Evolutionary conservation across 1,140 invertebrate species (phyloP).

Genomic region (Zaprionus ghesquierei): DNA sequence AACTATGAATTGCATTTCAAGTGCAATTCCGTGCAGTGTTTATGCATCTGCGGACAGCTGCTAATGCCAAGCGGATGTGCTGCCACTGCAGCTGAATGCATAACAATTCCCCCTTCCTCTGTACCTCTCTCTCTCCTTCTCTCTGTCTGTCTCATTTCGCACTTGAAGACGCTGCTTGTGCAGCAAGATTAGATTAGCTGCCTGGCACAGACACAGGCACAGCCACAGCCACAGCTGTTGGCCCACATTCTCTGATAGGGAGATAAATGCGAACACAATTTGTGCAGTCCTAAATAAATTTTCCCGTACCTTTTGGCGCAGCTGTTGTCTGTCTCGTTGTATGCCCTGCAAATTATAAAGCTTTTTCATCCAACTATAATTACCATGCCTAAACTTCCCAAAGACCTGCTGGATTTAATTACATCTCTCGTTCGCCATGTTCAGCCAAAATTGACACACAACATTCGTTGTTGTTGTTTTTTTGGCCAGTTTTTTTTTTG

Average conservation of each 20-base stretch:
- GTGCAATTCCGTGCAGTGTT: conserved; percentile 38
- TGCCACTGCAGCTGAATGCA: background rate
- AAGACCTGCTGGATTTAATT: conserved; percentile 59
- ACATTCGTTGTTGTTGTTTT: conserved; percentile 36
- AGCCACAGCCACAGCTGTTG: conserved; percentile 30
- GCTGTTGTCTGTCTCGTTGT: background rate
- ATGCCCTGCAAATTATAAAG: background rate
- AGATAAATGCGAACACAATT: background rate
- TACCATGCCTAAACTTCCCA: background rate
- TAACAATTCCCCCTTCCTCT: background rate
- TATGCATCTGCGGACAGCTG: conserved; percentile 40
- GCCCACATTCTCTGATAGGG: background rate
- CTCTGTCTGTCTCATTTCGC: conserved; percentile 1
- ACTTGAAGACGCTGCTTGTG: conserved; percentile 10
- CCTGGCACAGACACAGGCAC: no score
- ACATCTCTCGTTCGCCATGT: conserved; percentile 47
- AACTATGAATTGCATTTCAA: conserved; percentile 29
- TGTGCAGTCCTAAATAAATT: conserved; percentile 1
- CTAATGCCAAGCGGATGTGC: conserved; percentile 36
- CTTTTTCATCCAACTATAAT: background rate
- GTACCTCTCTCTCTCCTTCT: background rate
- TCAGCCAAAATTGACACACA: conserved; percentile 53
- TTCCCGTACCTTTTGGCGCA: background rate
- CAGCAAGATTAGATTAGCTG: conserved; percentile 31
- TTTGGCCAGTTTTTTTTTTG: conserved; percentile 8